Conservation (phyloP, 2,113 vertebrate species). For the Solea solea region DNA sequence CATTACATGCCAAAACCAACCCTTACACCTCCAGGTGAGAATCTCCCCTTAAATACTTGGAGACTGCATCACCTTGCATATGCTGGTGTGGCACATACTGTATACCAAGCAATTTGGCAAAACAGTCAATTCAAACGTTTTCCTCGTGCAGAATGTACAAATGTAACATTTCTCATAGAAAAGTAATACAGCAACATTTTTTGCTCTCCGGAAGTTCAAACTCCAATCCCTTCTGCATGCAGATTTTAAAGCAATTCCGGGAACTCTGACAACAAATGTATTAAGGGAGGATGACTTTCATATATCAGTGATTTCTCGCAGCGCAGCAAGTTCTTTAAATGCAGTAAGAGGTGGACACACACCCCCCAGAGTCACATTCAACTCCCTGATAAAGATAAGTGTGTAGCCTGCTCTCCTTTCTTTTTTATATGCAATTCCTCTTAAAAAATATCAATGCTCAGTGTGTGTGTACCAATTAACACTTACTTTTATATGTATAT, state of each 20-base stretch:
- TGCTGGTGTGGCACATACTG: too few species aligned
- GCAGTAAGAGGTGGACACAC: not conserved
- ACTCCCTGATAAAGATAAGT: not conserved
- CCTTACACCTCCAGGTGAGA: too few species aligned
- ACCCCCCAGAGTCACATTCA: not conserved
- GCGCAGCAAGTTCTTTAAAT: constrained; percentile 27
- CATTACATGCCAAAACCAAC: too few species aligned
- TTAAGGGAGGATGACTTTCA: constrained; percentile 13
- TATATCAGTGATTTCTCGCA: constrained; percentile 25
- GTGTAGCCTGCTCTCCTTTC: not conserved
- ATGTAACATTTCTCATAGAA: too few species aligned
- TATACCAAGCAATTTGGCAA: too few species aligned
- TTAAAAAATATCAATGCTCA: not conserved
- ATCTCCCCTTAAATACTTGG: too few species aligned
- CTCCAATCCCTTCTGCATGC: not conserved
- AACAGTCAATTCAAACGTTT: too few species aligned
- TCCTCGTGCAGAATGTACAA: too few species aligned
- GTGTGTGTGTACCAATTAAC: not conserved
- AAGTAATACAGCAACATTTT: too few species aligned
- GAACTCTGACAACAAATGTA: not conserved
- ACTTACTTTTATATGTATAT: too few species aligned
- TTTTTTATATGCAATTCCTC: not conserved
- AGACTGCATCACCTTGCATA: too few species aligned
- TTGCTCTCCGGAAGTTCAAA: not conserved
- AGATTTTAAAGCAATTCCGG: not conserved